Base-by-base conservation (phyloP, 2,797 vertebrate species). In the Glossophaga mutica region DNA sequence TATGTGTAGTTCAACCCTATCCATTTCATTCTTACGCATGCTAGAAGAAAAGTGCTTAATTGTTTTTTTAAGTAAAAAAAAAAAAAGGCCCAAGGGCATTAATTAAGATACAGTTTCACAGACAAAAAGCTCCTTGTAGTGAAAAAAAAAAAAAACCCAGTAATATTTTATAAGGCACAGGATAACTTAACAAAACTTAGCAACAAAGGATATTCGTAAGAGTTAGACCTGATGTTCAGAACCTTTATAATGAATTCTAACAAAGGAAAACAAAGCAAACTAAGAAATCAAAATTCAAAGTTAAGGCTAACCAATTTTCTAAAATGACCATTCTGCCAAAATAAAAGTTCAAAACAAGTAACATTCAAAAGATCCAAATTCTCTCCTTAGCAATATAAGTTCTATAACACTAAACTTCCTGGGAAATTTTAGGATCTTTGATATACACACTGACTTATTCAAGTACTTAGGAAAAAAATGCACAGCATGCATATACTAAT, bases 121-220 rank as follows among this genome's bases (percentile, higher is more conserved):
- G 48, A 81, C 74, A 16, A 86, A 96, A 95, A 79, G 0, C 55
- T 87, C 78, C 65, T 90, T 90, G 50, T 39, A 48, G 7, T 34
- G 1, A 42, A 84, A 94, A 78, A 96, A 91, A 73, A 96, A 70
- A 91, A 19, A 95, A n/a, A n/a, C n/a, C n/a, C 34, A 32, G 46
- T 67, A 42, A 48, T 65, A 83, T 81, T 95, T 76, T 87, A 87
- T 48, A 11, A 81, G 46, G 6, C 21, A 91, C 2, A 10, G 37
- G 42, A 57, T 73, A 90, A 65, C 74, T 70, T 87, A 52, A 77
- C 29, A 70, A 85, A 94, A 88, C 32, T 37, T 89, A 83, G 44
- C 86, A 96, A 95, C 59, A 87, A 93, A 94, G 15, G 91, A 81
- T 87, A 65, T 44, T 29, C 32, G 0, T 3, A 82, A 92, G 48